Conservation (phyloP, 2,113 vertebrate genomes). For the Gymnocephalus cernua region DNA sequence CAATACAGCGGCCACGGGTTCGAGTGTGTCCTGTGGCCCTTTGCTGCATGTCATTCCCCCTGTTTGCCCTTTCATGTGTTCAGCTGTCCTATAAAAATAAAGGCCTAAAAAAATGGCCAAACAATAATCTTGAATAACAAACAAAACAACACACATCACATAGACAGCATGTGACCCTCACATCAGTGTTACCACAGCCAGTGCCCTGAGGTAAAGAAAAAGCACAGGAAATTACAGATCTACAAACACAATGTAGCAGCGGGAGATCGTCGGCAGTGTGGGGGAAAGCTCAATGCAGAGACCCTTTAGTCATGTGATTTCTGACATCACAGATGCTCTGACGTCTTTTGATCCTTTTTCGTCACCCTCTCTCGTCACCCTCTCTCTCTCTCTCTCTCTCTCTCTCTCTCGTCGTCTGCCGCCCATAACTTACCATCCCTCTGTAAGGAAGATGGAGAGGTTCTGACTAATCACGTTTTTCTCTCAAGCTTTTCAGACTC, state of each 20-base stretch:
- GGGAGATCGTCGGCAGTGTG: too few relatives aligned
- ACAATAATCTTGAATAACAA: too few relatives aligned
- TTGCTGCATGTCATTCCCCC: too few relatives aligned
- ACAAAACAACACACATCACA: background rate
- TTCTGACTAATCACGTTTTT: constrained; percentile 49
- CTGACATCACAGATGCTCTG: constrained; percentile 49
- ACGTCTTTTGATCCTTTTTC: constrained; percentile 31
- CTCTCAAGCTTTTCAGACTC: constrained; percentile 20
- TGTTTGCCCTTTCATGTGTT: too few relatives aligned
- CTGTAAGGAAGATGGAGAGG: constrained; percentile 10
- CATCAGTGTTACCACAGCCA: constrained; percentile 6
- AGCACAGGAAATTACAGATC: background rate
- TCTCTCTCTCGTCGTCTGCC: constrained; percentile 2
- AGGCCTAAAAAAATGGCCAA: too few relatives aligned
- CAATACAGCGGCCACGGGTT: too few relatives aligned
- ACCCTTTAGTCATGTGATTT: constrained; percentile 23
- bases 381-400: background rate
- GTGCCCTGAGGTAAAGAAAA: background rate
- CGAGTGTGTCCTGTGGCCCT: too few relatives aligned
- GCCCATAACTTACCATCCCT: constrained; percentile 8
- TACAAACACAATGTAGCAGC: background rate
- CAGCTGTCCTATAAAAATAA: too few relatives aligned
- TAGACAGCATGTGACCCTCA: background rate
- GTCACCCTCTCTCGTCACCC: background rate
- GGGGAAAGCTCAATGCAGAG: background rate